Evolutionary conservation across 2,113 vertebrate species (phyloP).

Genomic region (Chaetura pelagica): DNA sequence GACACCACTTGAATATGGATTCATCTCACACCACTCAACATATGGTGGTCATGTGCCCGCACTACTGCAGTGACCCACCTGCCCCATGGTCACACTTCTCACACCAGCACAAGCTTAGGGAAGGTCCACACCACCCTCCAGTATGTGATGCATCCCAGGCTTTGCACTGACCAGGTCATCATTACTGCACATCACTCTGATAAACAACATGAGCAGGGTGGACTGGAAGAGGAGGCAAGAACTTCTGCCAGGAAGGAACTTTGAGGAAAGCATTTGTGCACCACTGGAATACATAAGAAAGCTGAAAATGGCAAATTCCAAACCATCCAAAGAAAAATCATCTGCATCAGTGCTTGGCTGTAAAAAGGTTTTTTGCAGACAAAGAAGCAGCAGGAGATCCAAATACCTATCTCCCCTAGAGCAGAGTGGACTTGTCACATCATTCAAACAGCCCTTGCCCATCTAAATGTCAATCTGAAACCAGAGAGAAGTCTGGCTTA

Average conservation of each 20-base stretch:
- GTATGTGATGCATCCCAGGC: not conserved
- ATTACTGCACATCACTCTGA: not conserved
- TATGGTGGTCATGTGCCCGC: accelerated
- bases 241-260: not conserved
- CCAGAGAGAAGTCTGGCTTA: not conserved
- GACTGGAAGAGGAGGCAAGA: not conserved
- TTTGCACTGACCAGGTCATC: too few species aligned
- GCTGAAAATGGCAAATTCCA: not conserved
- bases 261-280: not conserved
- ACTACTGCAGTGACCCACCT: not conserved
- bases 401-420: not conserved
- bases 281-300: not conserved
- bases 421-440: not conserved
- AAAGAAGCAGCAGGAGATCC: not conserved
- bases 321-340: not conserved
- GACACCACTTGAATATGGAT: not conserved
- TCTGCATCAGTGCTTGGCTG: not conserved
- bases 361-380: not conserved
- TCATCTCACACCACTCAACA: not conserved
- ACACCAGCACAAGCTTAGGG: not conserved
- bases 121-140: accelerated
- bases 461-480: not conserved
- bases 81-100: not conserved
- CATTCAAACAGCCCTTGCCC: not conserved
- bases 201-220: not conserved